Conservation (phyloP, 2,888 invertebrate genomes). For the Erebia aethiops region DNA sequence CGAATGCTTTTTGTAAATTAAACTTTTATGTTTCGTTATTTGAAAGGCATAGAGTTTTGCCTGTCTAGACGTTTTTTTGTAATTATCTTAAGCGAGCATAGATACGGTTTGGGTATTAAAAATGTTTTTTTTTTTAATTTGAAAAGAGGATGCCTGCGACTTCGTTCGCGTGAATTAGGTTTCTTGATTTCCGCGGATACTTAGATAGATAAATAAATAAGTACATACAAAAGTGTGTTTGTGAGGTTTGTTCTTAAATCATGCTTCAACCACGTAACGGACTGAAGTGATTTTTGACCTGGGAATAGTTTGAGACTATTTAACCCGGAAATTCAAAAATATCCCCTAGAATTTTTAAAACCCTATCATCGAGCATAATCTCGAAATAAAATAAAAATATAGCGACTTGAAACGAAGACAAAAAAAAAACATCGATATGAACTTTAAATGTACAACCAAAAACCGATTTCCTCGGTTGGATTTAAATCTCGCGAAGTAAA, state of each 20-base stretch:
- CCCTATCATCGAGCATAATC: too few relatives aligned
- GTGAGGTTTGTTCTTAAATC: too few relatives aligned
- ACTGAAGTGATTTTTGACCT: too few relatives aligned
- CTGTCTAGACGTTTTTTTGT: constrained; percentile 47
- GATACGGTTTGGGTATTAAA: not conserved
- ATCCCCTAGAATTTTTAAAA: too few relatives aligned
- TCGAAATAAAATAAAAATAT: too few relatives aligned
- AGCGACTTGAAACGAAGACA: not conserved
- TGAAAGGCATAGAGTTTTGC: constrained; percentile 37
- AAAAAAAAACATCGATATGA: constrained; percentile 1
- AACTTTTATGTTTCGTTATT: constrained; percentile 50
- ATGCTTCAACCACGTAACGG: too few relatives aligned
- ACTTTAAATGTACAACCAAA: not conserved
- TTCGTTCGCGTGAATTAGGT: too few relatives aligned
- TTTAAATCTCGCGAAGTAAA: constrained; percentile 61
- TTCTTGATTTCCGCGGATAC: too few relatives aligned
- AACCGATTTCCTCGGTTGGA: constrained; percentile 56
- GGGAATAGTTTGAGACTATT: too few relatives aligned
- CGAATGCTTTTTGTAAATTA: constrained; percentile 58
- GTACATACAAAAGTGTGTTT: too few relatives aligned
- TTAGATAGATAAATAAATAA: too few relatives aligned
- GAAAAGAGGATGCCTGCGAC: not conserved
- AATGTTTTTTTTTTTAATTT: not conserved
- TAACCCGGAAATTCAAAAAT: too few relatives aligned
- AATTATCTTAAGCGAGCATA: constrained; percentile 24